Evolutionary conservation across 2,797 vertebrate species (phyloP), one percentile per base, ranked within the genome.

Genomic region (Nyctibius grandis): DNA sequence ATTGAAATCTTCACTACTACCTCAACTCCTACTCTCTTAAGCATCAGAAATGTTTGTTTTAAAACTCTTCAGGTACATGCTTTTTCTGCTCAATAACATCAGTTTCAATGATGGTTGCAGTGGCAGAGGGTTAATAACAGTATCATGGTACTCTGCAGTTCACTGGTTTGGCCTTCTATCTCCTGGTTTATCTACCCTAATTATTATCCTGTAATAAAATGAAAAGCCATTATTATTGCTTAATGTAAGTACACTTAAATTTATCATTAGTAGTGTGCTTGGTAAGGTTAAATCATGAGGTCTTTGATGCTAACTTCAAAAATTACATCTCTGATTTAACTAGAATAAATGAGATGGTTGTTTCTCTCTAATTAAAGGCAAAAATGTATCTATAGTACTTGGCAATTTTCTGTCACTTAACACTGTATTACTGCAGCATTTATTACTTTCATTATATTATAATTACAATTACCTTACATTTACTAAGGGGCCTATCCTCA

Each of bases 341-440:
- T 90, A 80, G 72, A 89, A 92, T 94, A 96, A 97, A 97, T 96
- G 77, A 97, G 81, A 95, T 38, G 77, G 85, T 91, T 92, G 75
- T 91, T 93, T 89, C 89, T 89, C 87, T 86, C 59, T 94, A 97
- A 97, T 97, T 97, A 94, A 96, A 97, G 68, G 44, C 82, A 92
- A 92, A 96, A 95, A 61, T 38, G 7, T 94, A 89, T 91, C 86
- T 91, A 75, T 88, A 89, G 79, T 64, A 90, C 90, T 88, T 50
- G 7, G 91, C 75, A 96, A 96, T 97, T 95, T 97, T 95, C 92
- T 96, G 77, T 87, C 91, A 95, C 88, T 95, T 97, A 95, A 88
- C 89, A 81, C 70, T 65, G 63, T 91, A 93, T 89, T 95, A 84
- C 65, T 83, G 70, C 38, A 90, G 57, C 70, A 91, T 83, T 93